Conservation (phyloP, 1,140 invertebrate genomes). For the Melitaea cinxia region DNA sequence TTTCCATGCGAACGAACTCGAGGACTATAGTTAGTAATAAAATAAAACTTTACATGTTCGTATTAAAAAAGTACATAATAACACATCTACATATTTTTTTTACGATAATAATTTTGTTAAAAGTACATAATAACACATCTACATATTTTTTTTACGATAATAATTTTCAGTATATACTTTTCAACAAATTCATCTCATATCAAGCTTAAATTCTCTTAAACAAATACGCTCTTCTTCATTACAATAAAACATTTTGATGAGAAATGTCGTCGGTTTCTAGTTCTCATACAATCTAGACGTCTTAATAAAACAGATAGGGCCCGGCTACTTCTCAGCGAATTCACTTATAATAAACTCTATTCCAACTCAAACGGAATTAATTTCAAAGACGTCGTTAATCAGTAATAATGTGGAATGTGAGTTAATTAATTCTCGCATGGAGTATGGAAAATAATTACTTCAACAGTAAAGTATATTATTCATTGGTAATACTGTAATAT, state of each 20-base stretch:
- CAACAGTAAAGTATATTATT: constrained; percentile 12
- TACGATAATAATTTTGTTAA: no score
- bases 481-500: constrained; percentile 17
- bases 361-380: constrained; percentile 26
- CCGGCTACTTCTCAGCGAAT: not conserved
- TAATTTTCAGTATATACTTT: no score
- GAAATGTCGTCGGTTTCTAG: not conserved
- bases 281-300: not conserved
- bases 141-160: no score
- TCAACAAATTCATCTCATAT: no score
- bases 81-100: no score
- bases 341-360: constrained; percentile 17
- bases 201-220: not conserved
- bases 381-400: constrained; percentile 49
- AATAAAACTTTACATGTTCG: no score
- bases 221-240: not conserved
- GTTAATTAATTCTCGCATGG: constrained; percentile 50
- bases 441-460: constrained; percentile 52
- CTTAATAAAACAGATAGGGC: constrained; percentile 1
- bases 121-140: no score
- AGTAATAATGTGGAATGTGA: constrained; percentile 49
- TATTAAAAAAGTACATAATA: no score
- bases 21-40: no score
- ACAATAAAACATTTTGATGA: not conserved
- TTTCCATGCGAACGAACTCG: no score